Evolutionary conservation across 1,140 invertebrate species (phyloP).

Genomic region (Bombus waltoni): DNA sequence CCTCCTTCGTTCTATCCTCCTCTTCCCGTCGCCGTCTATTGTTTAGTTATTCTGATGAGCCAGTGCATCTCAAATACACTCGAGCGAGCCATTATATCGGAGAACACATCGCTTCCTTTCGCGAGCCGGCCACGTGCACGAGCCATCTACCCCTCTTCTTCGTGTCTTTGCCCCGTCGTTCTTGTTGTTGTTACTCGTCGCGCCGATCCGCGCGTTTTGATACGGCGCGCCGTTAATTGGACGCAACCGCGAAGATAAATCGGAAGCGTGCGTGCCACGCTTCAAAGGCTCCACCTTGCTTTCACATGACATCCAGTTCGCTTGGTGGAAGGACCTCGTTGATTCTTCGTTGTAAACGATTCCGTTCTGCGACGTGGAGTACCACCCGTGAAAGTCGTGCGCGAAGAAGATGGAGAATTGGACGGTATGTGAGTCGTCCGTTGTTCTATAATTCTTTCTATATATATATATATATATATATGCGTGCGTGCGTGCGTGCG

Average conservation of each 20-base stretch:
- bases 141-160: not conserved
- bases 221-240: slow-evolving; percentile 34
- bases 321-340: not conserved
- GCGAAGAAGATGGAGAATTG: not conserved
- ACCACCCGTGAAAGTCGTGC: not conserved
- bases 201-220: slow-evolving; percentile 2
- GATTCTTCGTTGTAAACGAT: slow-evolving; percentile 39
- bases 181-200: not conserved
- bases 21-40: slow-evolving; percentile 58
- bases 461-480: no score
- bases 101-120: slow-evolving; percentile 56
- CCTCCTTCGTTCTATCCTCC: slow-evolving; percentile 32
- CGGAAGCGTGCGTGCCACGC: not conserved
- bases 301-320: not conserved
- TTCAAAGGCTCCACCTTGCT: not conserved
- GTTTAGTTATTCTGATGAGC: slow-evolving; percentile 75
- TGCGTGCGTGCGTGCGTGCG: no score
- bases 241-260: slow-evolving; percentile 32
- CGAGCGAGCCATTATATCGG: slow-evolving; percentile 67
- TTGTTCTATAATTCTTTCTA: no score
- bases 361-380: not conserved
- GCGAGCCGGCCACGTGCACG: slow-evolving; percentile 38
- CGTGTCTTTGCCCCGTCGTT: not conserved
- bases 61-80: slow-evolving; percentile 69
- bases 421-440: not conserved